Evolutionary conservation across 2,113 vertebrate genomes (phyloP), one percentile per base, ranked within the genome.

Genomic region (Gnathochromis pfefferi): DNA sequence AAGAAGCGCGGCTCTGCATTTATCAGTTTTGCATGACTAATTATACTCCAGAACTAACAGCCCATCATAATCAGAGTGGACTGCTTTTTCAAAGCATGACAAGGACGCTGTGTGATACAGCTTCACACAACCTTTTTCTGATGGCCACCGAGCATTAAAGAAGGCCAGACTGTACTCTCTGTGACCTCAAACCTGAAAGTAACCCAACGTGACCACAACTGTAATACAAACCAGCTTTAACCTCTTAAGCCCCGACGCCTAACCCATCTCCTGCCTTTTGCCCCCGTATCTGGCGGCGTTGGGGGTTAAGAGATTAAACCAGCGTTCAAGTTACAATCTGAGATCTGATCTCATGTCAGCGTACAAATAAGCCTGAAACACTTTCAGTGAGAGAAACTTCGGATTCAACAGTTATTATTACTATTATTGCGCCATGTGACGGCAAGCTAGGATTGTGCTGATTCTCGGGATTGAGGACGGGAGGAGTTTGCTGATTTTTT

Each of bases 351-450:
- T 68, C 13, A 68, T 38, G 7, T 68, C 19, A 2, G 6, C 0
- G 4, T 21, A 40, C 63, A 68, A 65, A 65, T 38, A 65, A 68
- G 63, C 63, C 63, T 68, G 35, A 68, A 21, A 38, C 33, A 7
- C 63, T 21, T 40, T 68, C 31, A n/a, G 6, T 5, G 33, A 65
- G 60, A 65, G 60, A 65, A 35, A 35, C 60, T 7, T 35, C 63
- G 0, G 7, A n/a, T 68, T 38, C 63, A 38, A 0, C 19, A 68
- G 7, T 14, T 35, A 35, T 12, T 63, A 12, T 12, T 63, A 63
- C 17, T n/a, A 12, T 2, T n/a, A 35, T 35, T 63, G 57, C 2
- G 2, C 28, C 57, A 33, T 2, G 28, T 60, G 57, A 33, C 16
- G 1, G 26, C 57, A 31, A 0, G 28, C 28, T 33, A 60, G 57